Conservation (phyloP, 2,113 vertebrate genomes). For the Phyllostomus hastatus region DNA sequence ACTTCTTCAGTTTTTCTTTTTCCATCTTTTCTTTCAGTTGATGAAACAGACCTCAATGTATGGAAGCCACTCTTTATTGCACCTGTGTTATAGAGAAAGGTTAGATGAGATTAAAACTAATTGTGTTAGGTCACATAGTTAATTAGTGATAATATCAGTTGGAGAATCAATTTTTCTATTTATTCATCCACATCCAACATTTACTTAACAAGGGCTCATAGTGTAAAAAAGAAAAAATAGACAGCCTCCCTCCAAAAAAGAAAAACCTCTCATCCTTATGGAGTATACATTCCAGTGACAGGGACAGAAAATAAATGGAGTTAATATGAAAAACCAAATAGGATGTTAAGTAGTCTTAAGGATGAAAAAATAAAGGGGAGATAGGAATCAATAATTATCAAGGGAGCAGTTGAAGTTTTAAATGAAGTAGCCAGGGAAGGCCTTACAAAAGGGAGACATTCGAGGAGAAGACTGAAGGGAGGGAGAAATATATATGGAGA, state of each 20-base stretch:
- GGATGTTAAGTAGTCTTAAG: not conserved
- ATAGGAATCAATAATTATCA: not conserved
- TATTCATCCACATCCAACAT: not conserved
- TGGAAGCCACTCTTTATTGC: not conserved
- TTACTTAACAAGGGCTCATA: not conserved
- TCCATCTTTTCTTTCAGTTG: not conserved
- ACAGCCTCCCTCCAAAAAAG: not conserved
- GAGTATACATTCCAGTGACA: not conserved
- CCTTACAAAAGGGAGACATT: not conserved
- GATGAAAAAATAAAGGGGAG: not conserved
- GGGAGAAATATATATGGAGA: not conserved
- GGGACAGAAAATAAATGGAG: not conserved
- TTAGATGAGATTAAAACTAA: not conserved
- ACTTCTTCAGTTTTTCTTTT: not conserved
- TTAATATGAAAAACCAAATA: constrained; percentile 1
- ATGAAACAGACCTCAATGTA: not conserved
- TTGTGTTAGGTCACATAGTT: not conserved
- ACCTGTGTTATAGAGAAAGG: not conserved
- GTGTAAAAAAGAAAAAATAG: constrained; percentile 16
- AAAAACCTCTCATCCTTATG: not conserved
- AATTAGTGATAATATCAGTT: not conserved
- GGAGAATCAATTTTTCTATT: not conserved
- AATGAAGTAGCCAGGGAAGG: not conserved
- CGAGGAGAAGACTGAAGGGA: not conserved
- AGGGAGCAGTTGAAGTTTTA: not conserved